Conservation (phyloP, 1,140 invertebrate genomes). For the Thaumatotibia leucotreta region DNA sequence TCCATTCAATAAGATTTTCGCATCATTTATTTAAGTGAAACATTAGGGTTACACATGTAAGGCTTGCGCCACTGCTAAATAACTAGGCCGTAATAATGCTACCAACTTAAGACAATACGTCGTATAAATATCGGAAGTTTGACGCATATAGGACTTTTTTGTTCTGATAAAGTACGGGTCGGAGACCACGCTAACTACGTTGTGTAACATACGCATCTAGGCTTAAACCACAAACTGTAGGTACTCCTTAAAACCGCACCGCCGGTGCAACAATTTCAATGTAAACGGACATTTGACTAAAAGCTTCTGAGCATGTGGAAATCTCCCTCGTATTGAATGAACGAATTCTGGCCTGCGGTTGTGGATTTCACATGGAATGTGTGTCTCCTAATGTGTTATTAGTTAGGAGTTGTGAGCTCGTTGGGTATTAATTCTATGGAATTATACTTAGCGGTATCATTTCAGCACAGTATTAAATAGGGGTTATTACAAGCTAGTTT, state of each 20-base stretch:
- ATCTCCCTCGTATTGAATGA: constrained; percentile 2
- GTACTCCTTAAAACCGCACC: neutral
- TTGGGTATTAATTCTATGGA: neutral
- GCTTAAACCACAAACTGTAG: neutral
- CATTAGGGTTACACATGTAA: constrained; percentile 14
- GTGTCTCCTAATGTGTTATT: neutral
- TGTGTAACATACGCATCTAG: neutral
- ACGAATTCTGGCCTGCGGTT: constrained; percentile 1
- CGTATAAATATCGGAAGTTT: neutral
- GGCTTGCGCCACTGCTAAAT: constrained; percentile 8
- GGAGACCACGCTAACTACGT: constrained; percentile 2
- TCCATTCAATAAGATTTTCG: constrained; percentile 10
- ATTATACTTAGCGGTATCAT: neutral
- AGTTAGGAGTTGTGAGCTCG: neutral
- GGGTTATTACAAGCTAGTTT: neutral
- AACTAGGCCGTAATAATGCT: constrained; percentile 7
- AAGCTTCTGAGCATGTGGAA: neutral
- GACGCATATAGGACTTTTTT: neutral
- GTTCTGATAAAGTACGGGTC: neutral
- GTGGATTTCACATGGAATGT: constrained; percentile 5
- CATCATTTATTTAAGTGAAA: constrained; percentile 1
- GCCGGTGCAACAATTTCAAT: neutral
- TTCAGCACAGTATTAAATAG: neutral
- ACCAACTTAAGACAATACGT: neutral
- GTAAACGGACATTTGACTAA: neutral